A percentile compares a stretch with the other conserved stretches of the same genome.
phyloP scores from a whole-genome alignment of 2,888 invertebrate species.

The Keiferia lycopersicella region DNA sequence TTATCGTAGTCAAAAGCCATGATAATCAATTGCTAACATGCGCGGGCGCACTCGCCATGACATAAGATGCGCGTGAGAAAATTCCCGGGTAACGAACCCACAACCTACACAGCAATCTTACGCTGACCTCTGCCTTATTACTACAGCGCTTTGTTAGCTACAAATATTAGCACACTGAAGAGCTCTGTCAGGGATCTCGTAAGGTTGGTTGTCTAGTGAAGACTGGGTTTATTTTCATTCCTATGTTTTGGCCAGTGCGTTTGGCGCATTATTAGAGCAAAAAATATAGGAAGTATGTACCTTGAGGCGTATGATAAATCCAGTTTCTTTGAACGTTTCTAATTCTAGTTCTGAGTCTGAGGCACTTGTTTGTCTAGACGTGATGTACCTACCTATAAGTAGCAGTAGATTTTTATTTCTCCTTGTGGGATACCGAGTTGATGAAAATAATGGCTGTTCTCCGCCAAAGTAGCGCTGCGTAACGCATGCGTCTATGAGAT shows the following conservation, averaged over 20 bases:
- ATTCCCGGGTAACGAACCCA: slow-evolving; percentile 67
- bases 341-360: too few species aligned
- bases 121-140: not conserved
- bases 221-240: slow-evolving; percentile 58
- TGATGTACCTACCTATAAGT: too few species aligned
- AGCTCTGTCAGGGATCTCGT: slow-evolving; percentile 4
- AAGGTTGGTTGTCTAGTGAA: slow-evolving; percentile 18
- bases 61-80: slow-evolving; percentile 64
- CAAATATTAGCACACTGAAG: not conserved
- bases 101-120: slow-evolving; percentile 31
- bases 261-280: slow-evolving; percentile 22
- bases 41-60: slow-evolving; percentile 51
- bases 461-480: too few species aligned
- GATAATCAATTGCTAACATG: slow-evolving; percentile 38
- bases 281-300: slow-evolving; percentile 21
- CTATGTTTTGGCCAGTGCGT: slow-evolving; percentile 56
- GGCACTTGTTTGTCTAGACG: too few species aligned
- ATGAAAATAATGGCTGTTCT: too few species aligned
- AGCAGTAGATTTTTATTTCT: too few species aligned
- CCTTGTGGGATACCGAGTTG: too few species aligned
- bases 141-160: not conserved
- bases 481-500: too few species aligned
- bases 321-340: too few species aligned
- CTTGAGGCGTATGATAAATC: too few species aligned
- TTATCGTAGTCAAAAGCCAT: slow-evolving; percentile 4